Base-by-base conservation (phyloP, 2,888 invertebrate species). In the Bembecia ichneumoniformis region DNA sequence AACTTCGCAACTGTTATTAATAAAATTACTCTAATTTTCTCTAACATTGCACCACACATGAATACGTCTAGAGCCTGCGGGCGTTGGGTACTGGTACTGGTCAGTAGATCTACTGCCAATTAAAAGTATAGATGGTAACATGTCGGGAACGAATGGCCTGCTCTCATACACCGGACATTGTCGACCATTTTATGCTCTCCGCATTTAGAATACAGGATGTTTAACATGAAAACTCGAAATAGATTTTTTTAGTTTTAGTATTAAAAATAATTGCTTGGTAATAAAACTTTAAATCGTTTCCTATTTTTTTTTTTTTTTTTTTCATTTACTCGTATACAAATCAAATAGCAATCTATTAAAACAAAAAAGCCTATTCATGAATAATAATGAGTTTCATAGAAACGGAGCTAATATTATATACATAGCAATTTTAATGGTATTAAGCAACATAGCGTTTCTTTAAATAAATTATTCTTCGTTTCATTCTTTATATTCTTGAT, bases 61-160 rank as follows among this genome's bases (percentile, higher is more conserved):
- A 71, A 68, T 72, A 64, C 72, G 73, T 72, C 74, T 68, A 66
- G 53, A 63, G 73, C 72, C 70, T 68, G 68, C 67, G 68, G 73
- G 60, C n/a, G 40, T 28, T 28, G 28, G 28, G 13, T 14, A 40
- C 11, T n/a, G 28, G 13, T 14, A 40, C 11, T n/a, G 40, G 44
- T 14, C 17, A 44, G 66, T 68, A 68, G 74, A 82, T 82, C 76
- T 78, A 80, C 68, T 71, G 74, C 77, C 84, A 83, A 86, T 86
- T 83, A 82, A 81, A 82, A 77, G 71, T 82, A 80, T 78, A 72
- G 77, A 83, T 77, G 75, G 78, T 68, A 69, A 71, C 75, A 71
- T 74, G 76, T 66, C 63, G 65, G 60, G 67, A 66, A 81, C 73
- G 71, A 74, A 80, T 78, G 69, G 67, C 57, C 54, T 50, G 52